Conservation (phyloP, 1,140 invertebrate species). For the Himalopsyche phryganea region DNA sequence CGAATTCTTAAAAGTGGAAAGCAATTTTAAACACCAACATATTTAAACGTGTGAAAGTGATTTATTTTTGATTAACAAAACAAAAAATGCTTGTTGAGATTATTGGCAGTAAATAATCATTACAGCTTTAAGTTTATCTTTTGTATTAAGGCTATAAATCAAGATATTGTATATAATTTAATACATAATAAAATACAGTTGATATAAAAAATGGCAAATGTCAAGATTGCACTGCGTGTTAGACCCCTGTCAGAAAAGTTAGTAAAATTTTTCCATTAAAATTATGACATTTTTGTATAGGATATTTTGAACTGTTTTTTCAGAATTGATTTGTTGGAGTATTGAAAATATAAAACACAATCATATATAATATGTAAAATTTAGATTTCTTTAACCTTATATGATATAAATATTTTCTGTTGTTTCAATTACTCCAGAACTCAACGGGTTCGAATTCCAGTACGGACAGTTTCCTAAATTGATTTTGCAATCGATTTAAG, state of each 20-base stretch:
- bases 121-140: too few species aligned
- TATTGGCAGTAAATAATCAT: too few species aligned
- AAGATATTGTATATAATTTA: too few species aligned
- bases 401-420: neutral
- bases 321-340: neutral
- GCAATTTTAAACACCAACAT: neutral
- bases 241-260: constrained; percentile 54
- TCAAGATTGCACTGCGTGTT: constrained; percentile 56
- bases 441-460: too few species aligned
- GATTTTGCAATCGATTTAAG: too few species aligned
- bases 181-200: too few species aligned
- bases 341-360: neutral
- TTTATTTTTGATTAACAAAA: neutral
- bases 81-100: neutral
- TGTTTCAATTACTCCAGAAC: neutral
- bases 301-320: neutral
- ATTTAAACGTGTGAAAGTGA: neutral
- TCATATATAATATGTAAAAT: neutral
- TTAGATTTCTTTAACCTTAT: neutral
- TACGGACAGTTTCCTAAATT: too few species aligned
- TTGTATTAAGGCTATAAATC: too few species aligned
- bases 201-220: constrained; percentile 48
- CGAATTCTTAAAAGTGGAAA: neutral
- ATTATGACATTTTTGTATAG: neutral
- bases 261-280: constrained; percentile 27